These are phyloP conservation scores for Hymenopus coronatus DNA, from an alignment of 2,888 invertebrate species.

Conservation along the genomic window DNA sequence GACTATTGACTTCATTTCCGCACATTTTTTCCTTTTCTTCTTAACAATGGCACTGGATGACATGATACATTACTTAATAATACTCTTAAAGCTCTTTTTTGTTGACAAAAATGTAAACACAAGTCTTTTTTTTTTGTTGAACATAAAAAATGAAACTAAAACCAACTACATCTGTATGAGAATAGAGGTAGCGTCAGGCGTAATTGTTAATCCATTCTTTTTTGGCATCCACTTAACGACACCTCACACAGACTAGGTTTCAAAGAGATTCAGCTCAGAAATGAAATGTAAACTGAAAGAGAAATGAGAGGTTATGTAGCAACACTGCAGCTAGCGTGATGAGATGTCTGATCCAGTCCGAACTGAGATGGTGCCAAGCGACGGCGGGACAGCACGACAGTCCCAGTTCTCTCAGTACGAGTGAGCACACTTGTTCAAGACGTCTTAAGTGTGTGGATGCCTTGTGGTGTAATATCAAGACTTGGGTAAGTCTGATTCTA, in stretches of 20 bases:
- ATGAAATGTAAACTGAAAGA: not conserved
- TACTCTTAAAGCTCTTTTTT: slow-evolving; percentile 30
- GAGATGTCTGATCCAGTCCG: not conserved
- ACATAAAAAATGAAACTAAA: not conserved
- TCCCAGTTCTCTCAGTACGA: slow-evolving; percentile 7
- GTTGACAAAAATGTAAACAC: slow-evolving; percentile 18
- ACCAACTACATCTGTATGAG: slow-evolving; percentile 1
- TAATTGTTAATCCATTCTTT: not conserved
- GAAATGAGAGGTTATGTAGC: not conserved
- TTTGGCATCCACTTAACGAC: slow-evolving; percentile 6
- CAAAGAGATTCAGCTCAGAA: slow-evolving; percentile 20
- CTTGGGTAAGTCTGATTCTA: slow-evolving; percentile 50
- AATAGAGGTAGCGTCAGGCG: slow-evolving; percentile 25
- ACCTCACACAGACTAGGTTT: slow-evolving; percentile 25
- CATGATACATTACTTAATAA: slow-evolving; percentile 26
- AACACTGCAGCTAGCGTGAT: slow-evolving; percentile 4
- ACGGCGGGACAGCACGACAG: slow-evolving; percentile 7
- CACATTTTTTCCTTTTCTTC: not conserved
- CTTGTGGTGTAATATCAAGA: slow-evolving; percentile 49
- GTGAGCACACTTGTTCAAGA: slow-evolving; percentile 3
- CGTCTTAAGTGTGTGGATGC: slow-evolving; percentile 35
- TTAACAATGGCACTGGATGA: slow-evolving; percentile 25
- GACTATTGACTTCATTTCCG: slow-evolving; percentile 21
- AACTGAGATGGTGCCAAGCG: slow-evolving; percentile 11
- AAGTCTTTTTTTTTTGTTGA: slow-evolving; percentile 7